phyloP scores from a whole-genome alignment of 2,888 invertebrate genomes.

The Mimumesa dahlbomi region DNA sequence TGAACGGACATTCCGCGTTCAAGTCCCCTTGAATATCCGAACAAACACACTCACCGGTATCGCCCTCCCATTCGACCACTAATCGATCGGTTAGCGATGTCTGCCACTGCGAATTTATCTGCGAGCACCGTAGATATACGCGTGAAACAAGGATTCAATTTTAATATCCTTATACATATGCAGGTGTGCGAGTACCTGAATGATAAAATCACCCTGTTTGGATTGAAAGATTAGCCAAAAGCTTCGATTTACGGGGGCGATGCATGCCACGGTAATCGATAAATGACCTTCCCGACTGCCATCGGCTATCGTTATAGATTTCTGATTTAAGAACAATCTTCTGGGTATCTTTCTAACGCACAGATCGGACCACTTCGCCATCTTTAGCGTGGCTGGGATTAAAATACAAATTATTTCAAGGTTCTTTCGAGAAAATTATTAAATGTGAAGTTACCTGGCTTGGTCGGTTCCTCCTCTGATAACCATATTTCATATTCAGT shows the following conservation, averaged over 20 bases:
- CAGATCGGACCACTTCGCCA: conserved; percentile 67
- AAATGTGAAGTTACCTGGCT: conserved; percentile 55
- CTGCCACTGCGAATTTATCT: conserved; percentile 62
- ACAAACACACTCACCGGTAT: conserved; percentile 57
- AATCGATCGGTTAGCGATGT: conserved; percentile 52
- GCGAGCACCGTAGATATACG: background rate
- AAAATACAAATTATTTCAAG: too few species aligned
- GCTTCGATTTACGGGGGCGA: conserved; percentile 49
- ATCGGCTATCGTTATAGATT: conserved; percentile 48
- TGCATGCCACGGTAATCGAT: conserved; percentile 68
- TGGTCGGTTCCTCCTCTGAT: conserved; percentile 64
- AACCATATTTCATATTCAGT: conserved; percentile 71
- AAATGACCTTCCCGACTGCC: conserved; percentile 41
- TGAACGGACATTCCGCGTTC: conserved; percentile 55
- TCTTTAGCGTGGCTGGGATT: conserved; percentile 64
- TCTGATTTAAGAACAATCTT: conserved; percentile 69
- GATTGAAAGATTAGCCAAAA: conserved; percentile 73
- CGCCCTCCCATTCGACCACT: conserved; percentile 42
- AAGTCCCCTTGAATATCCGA: conserved; percentile 25
- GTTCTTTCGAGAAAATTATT: background rate
- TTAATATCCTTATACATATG: background rate
- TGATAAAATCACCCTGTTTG: conserved; percentile 73
- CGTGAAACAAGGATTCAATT: too few species aligned
- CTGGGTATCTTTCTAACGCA: conserved; percentile 68
- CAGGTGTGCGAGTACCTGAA: conserved; percentile 52